These are phyloP conservation scores for Lasioglossum villosulum DNA, from an alignment of 2,888 invertebrate genomes.

Conservation along the genomic window DNA sequence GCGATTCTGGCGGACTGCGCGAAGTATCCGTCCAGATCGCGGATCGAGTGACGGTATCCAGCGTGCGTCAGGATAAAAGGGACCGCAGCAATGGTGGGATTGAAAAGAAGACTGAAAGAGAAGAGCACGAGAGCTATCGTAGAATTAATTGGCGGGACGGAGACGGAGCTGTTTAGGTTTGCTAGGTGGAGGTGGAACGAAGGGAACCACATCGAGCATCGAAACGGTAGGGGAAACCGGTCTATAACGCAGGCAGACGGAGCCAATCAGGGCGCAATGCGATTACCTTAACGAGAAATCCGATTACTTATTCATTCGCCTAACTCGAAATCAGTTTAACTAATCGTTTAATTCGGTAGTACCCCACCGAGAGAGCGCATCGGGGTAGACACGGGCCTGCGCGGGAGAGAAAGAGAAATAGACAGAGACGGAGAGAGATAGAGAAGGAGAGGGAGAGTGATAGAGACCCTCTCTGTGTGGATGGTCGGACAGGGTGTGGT, in stretches of 20 bases:
- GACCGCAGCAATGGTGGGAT: not conserved
- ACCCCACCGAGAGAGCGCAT: constrained; percentile 49
- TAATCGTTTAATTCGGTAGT: constrained; percentile 85
- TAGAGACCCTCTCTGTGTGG: not conserved
- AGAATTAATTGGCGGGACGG: constrained; percentile 36
- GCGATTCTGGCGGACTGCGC: not conserved
- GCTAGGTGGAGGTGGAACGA: constrained; percentile 5
- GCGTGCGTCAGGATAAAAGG: constrained; percentile 19
- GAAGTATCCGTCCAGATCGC: not conserved
- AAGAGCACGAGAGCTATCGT: not conserved
- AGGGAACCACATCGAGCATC: constrained; percentile 40
- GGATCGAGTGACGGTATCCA: constrained; percentile 27
- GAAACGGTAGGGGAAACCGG: constrained; percentile 63
- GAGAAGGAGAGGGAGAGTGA: not conserved
- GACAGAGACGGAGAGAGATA: not conserved
- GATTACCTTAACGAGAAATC: constrained; percentile 85
- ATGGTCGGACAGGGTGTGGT: constrained; percentile 53
- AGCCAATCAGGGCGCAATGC: constrained; percentile 84
- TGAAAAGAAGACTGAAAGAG: not conserved
- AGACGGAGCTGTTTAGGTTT: constrained; percentile 24
- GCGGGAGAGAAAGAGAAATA: not conserved
- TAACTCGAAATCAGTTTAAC: constrained; percentile 85
- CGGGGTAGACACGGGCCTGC: constrained; percentile 49
- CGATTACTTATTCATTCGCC: constrained; percentile 85
- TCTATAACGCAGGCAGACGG: constrained; percentile 81